Base-by-base conservation (phyloP, 2,797 vertebrate species). In the Gymnothorax javanicus region DNA sequence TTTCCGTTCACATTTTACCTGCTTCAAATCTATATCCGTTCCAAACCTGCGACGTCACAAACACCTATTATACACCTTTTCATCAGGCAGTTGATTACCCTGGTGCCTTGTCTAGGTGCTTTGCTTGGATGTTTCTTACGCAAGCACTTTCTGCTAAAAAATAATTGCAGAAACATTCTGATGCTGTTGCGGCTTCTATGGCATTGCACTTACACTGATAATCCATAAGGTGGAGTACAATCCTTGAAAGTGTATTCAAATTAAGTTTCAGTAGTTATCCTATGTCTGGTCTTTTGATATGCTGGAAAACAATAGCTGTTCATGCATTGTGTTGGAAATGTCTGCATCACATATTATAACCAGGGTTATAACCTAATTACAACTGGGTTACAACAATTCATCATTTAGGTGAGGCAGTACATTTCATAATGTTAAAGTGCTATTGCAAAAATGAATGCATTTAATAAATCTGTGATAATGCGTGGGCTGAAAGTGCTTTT, bases 151-250 rank as follows among this genome's bases (percentile, higher is more conserved):
- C 7, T 43, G 43, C 17, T 54, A 7, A 7, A 23, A 43, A 54
- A 50, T 79, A 17, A 79, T 79, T 50, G 54, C 50, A 33, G 75
- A 54, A 54, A 54, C 50, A 50, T 79, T 17, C 75, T 6, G 9
- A 54, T 33, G 6, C 73, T 12, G 75, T 57, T 82, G 50, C 50
- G 25, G 64, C 69, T 82, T 67, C 8, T 85, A 50, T 60, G 85
- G 43, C 71, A 43, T 43, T 93, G 93, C 88, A 90, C 89, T 91
- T 93, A 88, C 90, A 25, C 79, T 86, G 77, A 83, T 27, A 84
- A 89, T 91, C 93, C 87, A 91, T 92, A 90, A 89, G 91, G 89
- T 88, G 92, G 91, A 88, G 91, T 89, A 87, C 82, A 84, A 84
- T 58, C 71, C 88, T 88, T 89, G 86, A 69, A 84, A 89, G 82